Conservation (phyloP, 2,888 invertebrate species). For the Gandaritis pyraliata region DNA sequence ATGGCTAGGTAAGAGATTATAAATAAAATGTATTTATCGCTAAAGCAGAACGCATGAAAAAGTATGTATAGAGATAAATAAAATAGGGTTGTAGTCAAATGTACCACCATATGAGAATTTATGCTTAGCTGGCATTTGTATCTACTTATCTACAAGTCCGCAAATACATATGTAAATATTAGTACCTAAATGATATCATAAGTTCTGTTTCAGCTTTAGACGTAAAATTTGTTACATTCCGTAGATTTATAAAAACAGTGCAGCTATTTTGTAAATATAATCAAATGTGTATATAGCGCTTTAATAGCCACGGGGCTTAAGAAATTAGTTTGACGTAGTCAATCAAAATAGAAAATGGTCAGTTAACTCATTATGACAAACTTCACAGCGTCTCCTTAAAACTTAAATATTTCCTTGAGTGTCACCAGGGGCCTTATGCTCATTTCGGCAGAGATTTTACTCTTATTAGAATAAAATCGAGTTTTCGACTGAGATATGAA, state of each 20-base stretch:
- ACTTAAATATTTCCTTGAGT: neutral
- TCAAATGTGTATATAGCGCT: slow-evolving; percentile 73
- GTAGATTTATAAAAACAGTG: slow-evolving; percentile 65
- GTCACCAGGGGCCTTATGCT: too few species aligned
- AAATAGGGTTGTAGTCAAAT: slow-evolving; percentile 3
- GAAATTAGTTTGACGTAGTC: slow-evolving; percentile 54
- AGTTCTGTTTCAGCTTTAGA: slow-evolving; percentile 61
- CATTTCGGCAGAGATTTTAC: too few species aligned
- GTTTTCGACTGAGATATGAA: too few species aligned
- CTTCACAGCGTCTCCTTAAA: slow-evolving; percentile 28
- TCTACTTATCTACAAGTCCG: neutral
- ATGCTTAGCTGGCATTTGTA: slow-evolving; percentile 1
- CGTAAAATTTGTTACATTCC: slow-evolving; percentile 70
- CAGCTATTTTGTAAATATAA: slow-evolving; percentile 75
- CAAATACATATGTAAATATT: slow-evolving; percentile 20
- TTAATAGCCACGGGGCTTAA: slow-evolving; percentile 50
- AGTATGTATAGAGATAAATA: neutral
- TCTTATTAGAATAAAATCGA: too few species aligned
- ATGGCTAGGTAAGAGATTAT: slow-evolving; percentile 27
- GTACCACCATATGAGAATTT: neutral
- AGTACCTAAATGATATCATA: slow-evolving; percentile 13
- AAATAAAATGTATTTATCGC: slow-evolving; percentile 27
- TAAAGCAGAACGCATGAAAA: slow-evolving; percentile 34
- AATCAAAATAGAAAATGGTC: slow-evolving; percentile 40
- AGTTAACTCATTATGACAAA: slow-evolving; percentile 36